Evolutionary conservation across 1,140 invertebrate species (phyloP), one percentile per base, ranked within the genome.

Genomic region (Drosophila repleta): DNA sequence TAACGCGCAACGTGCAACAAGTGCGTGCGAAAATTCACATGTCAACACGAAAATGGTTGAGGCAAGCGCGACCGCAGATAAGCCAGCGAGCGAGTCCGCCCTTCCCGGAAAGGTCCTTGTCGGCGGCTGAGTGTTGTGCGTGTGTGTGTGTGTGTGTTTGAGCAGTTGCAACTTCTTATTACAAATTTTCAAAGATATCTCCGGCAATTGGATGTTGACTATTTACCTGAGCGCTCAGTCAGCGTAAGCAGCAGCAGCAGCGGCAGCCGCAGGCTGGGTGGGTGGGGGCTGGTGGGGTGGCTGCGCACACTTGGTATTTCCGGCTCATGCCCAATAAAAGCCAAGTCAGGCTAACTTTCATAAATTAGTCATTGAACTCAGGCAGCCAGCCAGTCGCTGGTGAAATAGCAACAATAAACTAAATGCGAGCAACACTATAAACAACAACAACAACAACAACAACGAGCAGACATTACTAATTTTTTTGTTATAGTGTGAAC

Each of bases 301-400:
- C 8, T 4, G 26, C 39, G 15, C n/a, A 21, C 35, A 24, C 18
- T 24, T 7, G 41, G 67, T 52, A 58, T 83, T 83, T 83, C 79
- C 72, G 63, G 63, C 56, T 15, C 43, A 10, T 46, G 48, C 17
- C 45, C 63, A 73, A 77, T 48, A 62, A 66, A 58, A 65, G 79
- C 51, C 74, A 83, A 79, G 66, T 83, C 67, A 57, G 67, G 69
- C 41, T 57, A 82, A 82, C 82, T 87, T 85, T 87, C 82, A 87
- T 85, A 85, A 85, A 85, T 85, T 85, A 85, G 82, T 78, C 82
- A 85, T 85, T 85, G 82, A 85, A 85, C 82, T 64, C 70, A 57
- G 64, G 58, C 72, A 65, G 62, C 26, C 51, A 48, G 60, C 29
- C 26, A 63, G 58, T 7, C 29, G 11, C 32, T 35, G 32, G 32